Evolutionary conservation across 2,113 vertebrate species (phyloP), one percentile per base, ranked within the genome.

Genomic region (Sphyrna mokarran): DNA sequence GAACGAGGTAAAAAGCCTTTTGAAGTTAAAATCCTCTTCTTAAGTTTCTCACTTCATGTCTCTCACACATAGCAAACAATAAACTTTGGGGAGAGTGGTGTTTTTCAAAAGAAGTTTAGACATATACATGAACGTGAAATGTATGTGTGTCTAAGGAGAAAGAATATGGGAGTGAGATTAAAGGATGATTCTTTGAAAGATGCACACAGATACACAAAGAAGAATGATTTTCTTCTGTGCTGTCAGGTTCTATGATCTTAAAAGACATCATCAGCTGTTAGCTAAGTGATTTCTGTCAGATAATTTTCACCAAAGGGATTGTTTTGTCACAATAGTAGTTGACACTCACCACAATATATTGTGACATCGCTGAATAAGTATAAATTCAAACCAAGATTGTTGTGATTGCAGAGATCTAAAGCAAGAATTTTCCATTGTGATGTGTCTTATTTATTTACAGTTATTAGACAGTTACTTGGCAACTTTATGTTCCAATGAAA

Each of bases 321-420:
- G 26, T 72, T 95, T 95, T 70, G 26, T 72, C n/a, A 26, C 70
- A 69, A 95, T 43, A 95, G 13, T 72, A 13, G 69, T 48, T 48
- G 72, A 72, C 68, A 43, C 7, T 90, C 87, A 90, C 29, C 68
- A 72, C 4, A 72, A 72, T 69, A 48, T 29, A 94, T 94, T 94
- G 16, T 70, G 91, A n/a, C 63, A 10, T 70, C 91, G 29, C 66
- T 54, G 69, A 48, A 72, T 48, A 90, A 58, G 69, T 95, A 72
- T 76, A 70, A 29, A 95, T 95, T 95, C 20, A 72, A 72, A 95
- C 40, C 16, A 29, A 40, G 94, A 95, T 95, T 95, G 93, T 48
- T 72, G 40, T 2, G 26, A 43, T 72, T 43, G 23, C 37, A 43
- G 40, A 29, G 43, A 33, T 72, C 68, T 72, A 48, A n/a, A 23